Base-by-base conservation (phyloP, 37 sponge, comb jelly and placozoan genomes). In the Diacarnus erythraeanus region DNA sequence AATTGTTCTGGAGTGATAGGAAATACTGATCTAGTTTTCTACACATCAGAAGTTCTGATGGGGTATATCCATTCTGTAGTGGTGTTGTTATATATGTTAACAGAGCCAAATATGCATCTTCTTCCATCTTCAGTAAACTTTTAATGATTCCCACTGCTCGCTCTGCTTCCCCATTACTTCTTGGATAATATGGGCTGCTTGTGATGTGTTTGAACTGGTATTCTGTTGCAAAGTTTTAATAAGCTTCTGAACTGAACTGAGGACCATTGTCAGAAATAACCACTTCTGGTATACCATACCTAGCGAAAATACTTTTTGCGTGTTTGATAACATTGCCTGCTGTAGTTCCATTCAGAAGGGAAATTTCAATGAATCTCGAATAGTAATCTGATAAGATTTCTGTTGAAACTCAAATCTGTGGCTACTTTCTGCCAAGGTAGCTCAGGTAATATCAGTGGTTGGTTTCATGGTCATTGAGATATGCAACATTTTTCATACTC, bases 241-340 rank as follows among this genome's bases (percentile, higher is more conserved):
- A 90, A 1, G 22, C 40, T 10, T 54, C 41, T 34, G 87, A 68
- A 36, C 63, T 37, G 57, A 57, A 91, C 63, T 91, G 87, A 17
- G 92, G 92, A 37, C 87, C 92, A 86, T 91, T 91, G 42, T 86
- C 92, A 39, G 64, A 83, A 6, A n/a, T n/a, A n/a, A n/a, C n/a
- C 64, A 42, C 18, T 35, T 72, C 69, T 33, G 86, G 92, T 30
- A 92, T 87, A 2, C 88, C 88, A 75, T 80, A 74, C 23, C 84
- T 61, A 27, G 92, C 77, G 82, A 87, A 92, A 15, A 87, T 87
- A 58, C 34, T 57, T 29, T 80, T 83, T 31, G 56, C 2, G 33
- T 75, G 65, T 8, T 51, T 9, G 0, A 92, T 79, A 20, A 84
- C 82, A 43, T 68, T 78, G 12, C 29, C 72, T 30, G 80, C 37